Evolutionary conservation across 2,888 invertebrate genomes (phyloP), one percentile per base, ranked within the genome.

Genomic region (Andrena bicolor): DNA sequence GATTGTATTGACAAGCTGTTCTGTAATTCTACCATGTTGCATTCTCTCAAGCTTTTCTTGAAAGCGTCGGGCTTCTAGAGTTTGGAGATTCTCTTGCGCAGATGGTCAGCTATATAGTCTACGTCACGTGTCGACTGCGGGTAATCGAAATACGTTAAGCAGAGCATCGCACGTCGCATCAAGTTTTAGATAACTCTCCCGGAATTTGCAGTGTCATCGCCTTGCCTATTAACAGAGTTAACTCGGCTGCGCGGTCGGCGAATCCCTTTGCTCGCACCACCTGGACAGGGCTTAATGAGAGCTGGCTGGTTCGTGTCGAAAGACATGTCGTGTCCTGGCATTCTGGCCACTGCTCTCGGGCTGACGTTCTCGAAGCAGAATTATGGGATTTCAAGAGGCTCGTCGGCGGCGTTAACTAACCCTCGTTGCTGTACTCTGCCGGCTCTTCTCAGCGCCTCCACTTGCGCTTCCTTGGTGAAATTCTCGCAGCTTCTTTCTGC

Each of bases 251-350:
- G 78, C 60, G 63, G 28, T 53, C 51, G 28, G 20, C 28, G 70
- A 70, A 80, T 65, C 68, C 72, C 51, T 64, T 69, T 49, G 53
- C 63, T 10, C 51, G 35, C 2, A 23, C 16, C 56, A 30, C 69
- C 73, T 78, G 78, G 79, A 78, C 73, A 35, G 60, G 32, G 69
- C 72, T 81, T 81, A 81, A 81, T 49, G 78, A 81, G 78, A 72
- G 81, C 61, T 41, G 6, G 68, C 48, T 23, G 56, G 32, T 63
- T 66, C 66, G 48, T 51, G 72, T 63, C 80, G 77, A 65, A 76
- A 61, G 66, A 70, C 63, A 63, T 28, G 61, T 58, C 77, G 80
- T 28, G 61, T 23, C 63, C 70, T 3, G 65, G 23, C 68, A 80
- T 78, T 73, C 63, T 66, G 70, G 10, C 13, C 63, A 20, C 32